A percentile compares a stretch with the other conserved stretches of the same genome.
Evolutionary conservation across 2,888 invertebrate species (phyloP).

Genomic region (Mythimna vitellina): DNA sequence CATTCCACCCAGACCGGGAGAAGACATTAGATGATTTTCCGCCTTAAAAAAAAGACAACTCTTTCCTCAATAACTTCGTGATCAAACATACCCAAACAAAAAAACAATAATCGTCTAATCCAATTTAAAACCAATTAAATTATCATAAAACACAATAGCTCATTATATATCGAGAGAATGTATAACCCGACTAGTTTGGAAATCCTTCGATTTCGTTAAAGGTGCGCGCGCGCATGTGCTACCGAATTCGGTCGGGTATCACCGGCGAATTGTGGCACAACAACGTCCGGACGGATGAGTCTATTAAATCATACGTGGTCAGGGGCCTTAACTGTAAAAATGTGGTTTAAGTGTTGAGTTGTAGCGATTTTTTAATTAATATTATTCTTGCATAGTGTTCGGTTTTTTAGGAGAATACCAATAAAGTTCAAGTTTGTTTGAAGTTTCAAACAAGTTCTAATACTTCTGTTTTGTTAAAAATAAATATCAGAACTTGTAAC

Average conservation of each 20-base stretch:
- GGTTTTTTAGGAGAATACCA: no score
- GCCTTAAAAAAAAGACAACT: background rate
- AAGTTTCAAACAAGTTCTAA: no score
- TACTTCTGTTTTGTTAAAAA: no score
- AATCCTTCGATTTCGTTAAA: constrained; percentile 1
- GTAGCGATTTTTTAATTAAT: constrained; percentile 57
- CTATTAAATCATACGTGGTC: constrained; percentile 83
- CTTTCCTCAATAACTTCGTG: background rate
- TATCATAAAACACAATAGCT: constrained; percentile 47
- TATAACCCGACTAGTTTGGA: constrained; percentile 31
- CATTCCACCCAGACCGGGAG: no score
- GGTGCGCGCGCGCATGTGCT: constrained; percentile 45
- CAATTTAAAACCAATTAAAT: constrained; percentile 41
- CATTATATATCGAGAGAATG: constrained; percentile 39
- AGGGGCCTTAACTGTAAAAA: constrained; percentile 83
- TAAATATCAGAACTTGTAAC: no score
- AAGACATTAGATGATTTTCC: no score
- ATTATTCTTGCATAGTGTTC: no score
- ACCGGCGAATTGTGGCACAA: constrained; percentile 69
- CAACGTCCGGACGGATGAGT: constrained; percentile 80
- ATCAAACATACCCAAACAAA: constrained; percentile 7
- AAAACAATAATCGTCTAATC: constrained; percentile 33
- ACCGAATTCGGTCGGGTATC: constrained; percentile 54
- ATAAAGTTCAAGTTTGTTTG: no score
- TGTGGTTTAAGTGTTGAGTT: constrained; percentile 58